Percentiles rank a stretch among this genome's conserved stretches.
These are phyloP conservation scores for Cremastobaeus sp. DNA, from an alignment of 2,888 invertebrate species.

Conservation along the genomic window DNA sequence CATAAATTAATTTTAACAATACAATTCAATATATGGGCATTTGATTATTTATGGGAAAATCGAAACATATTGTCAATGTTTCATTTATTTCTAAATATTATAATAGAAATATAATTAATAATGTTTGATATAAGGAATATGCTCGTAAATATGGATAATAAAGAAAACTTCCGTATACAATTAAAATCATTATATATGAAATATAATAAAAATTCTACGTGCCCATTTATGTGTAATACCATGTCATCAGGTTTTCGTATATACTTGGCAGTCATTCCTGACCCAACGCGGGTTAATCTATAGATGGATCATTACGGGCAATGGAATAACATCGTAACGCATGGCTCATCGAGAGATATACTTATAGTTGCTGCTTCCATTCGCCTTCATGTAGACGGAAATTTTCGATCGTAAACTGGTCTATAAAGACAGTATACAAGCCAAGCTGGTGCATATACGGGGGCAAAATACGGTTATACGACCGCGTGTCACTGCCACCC, in stretches of 20 bases:
- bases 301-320: slow-evolving; percentile 50
- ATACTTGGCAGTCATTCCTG: slow-evolving; percentile 19
- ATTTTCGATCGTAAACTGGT: slow-evolving; percentile 55
- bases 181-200: too few species aligned
- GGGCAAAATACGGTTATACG: slow-evolving; percentile 70
- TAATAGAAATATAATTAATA: too few species aligned
- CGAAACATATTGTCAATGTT: too few species aligned
- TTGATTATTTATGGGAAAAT: too few species aligned
- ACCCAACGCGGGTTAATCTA: slow-evolving; percentile 44
- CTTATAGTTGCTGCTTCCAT: slow-evolving; percentile 47
- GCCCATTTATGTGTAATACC: slow-evolving; percentile 21
- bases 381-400: slow-evolving; percentile 53
- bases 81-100: too few species aligned
- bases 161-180: too few species aligned
- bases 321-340: slow-evolving; percentile 44
- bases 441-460: slow-evolving; percentile 45
- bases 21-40: too few species aligned
- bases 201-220: too few species aligned
- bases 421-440: slow-evolving; percentile 39
- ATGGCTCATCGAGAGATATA: slow-evolving; percentile 46
- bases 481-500: slow-evolving; percentile 67
- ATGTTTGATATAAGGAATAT: too few species aligned
- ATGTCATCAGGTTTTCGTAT: slow-evolving; percentile 32
- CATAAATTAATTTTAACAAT: too few species aligned
- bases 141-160: too few species aligned